phyloP scores from a whole-genome alignment of 2,113 vertebrate species.

The Henicopernis longicauda region DNA sequence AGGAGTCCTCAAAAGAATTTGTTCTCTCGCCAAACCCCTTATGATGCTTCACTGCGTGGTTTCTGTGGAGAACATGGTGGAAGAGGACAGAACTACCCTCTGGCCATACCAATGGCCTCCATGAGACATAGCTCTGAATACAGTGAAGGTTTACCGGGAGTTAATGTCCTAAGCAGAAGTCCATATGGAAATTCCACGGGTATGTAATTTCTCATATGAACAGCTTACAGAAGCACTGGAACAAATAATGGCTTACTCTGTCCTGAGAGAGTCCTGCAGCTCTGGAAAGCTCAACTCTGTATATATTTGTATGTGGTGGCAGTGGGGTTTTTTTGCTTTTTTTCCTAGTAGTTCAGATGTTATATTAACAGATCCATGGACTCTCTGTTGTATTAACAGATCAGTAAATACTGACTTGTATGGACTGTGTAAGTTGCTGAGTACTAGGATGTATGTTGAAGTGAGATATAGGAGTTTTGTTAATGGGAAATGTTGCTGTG shows the following conservation, averaged over 20 bases:
- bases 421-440: neutral
- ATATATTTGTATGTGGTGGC: neutral
- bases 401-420: neutral
- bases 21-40: neutral
- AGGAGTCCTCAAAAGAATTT: neutral
- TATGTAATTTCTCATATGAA: constrained; percentile 5
- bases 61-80: neutral
- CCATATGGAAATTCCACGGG: neutral
- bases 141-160: neutral
- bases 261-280: neutral
- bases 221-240: neutral
- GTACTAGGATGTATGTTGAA: neutral
- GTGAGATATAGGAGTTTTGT: neutral
- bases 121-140: neutral
- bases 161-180: neutral
- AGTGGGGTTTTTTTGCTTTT: rapidly evolving
- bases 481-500: neutral
- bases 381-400: neutral
- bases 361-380: neutral
- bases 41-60: neutral
- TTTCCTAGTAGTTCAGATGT: neutral
- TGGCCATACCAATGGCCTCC: constrained; percentile 45
- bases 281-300: neutral
- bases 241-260: neutral
- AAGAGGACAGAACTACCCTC: neutral